Evolutionary conservation across 2,888 invertebrate genomes (phyloP), one percentile per base, ranked within the genome.

Genomic region (Tipula unca): DNA sequence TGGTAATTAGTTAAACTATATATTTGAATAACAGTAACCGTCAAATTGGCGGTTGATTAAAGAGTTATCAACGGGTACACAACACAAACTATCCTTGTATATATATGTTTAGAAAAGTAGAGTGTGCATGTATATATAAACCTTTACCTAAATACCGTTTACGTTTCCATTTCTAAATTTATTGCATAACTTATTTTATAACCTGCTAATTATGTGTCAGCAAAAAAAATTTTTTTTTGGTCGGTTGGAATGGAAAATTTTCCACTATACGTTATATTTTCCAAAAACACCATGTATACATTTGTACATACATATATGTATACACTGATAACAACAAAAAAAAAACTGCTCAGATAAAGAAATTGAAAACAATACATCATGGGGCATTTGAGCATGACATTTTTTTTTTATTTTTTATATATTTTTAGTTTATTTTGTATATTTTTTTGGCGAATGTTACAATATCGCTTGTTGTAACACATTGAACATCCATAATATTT

Each of bases 381-480:
- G 87, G 85, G 87, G 87, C 87, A 87, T 87, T 87, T 87, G 87
- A 87, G 87, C 86, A 87, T 87, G 87, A 87, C 87, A 87, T 86
- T 87, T 87, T 87, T 87, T 87, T 87, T 86, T 84, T 32, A n/a
- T 32, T 32, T 32, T 29, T 29, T 82, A 82, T 82, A 82, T 10
- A 82, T 29, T 82, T 82, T 82, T 29, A 29, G 82, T 82, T 83
- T 83, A 17, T 83, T 83, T 32, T 83, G 35, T 69, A 69, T 54
- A 54, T 69, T 69, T 83, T 32, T 86, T 87, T 86, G 87, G 87
- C 87, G 87, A 87, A 86, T 86, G 86, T 86, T 83, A 85, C 86
- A 85, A 25, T 35, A 84, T 83, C 83, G 83, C 83, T 84, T 84
- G 39, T 84, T 36, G 84, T 84, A 84, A 84, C 84, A 84, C 84